These are phyloP conservation scores for Callinectes sapidus DNA, from an alignment of 2,888 invertebrate species.

Conservation along the genomic window DNA sequence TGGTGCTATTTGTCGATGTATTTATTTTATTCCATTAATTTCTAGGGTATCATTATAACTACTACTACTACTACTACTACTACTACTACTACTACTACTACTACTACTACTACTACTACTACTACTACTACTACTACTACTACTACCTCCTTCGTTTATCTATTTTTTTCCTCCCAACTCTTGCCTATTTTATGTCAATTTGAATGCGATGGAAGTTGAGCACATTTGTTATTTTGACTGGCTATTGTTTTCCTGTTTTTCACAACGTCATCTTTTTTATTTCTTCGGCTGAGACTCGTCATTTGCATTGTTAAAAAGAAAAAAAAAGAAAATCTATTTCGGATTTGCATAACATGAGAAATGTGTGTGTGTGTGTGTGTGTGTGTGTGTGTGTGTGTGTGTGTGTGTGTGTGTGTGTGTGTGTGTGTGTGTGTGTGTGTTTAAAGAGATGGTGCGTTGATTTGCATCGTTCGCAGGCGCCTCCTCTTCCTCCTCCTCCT, in stretches of 20 bases:
- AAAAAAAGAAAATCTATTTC: neutral
- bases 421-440: too few species aligned
- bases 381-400: too few species aligned
- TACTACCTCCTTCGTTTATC: neutral
- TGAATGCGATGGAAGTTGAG: neutral
- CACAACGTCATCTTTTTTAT: neutral
- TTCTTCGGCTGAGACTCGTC: neutral
- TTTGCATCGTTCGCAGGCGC: too few species aligned
- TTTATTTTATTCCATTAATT: too few species aligned
- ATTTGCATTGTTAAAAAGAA: neutral
- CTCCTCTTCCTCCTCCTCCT: slow-evolving; percentile 19
- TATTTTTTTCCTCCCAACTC: neutral
- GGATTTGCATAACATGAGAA: neutral
- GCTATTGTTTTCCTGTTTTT: neutral
- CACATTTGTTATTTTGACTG: neutral
- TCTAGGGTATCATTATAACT: neutral
- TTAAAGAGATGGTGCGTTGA: too few species aligned
- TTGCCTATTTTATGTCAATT: neutral
- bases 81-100: slow-evolving; percentile 46
- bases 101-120: neutral
- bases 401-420: too few species aligned
- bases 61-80: slow-evolving; percentile 41
- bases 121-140: neutral
- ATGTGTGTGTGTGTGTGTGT: too few species aligned
- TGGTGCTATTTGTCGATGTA: neutral